Percentiles rank a stretch among this genome's conserved stretches.
Evolutionary conservation across 1,140 invertebrate genomes (phyloP).

Genomic region (Streblospio benedicti): DNA sequence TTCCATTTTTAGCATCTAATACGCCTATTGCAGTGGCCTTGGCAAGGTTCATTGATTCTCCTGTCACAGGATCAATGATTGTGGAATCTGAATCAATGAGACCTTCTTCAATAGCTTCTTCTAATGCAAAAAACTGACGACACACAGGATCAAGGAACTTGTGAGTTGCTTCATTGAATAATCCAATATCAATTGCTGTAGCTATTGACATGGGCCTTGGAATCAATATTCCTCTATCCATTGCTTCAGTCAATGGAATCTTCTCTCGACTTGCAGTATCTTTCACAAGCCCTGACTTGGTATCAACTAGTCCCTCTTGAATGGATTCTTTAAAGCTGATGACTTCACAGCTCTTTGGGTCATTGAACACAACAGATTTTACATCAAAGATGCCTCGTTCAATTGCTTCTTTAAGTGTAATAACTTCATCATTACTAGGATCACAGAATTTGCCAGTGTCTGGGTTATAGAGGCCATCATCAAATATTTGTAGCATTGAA

Average conservation of each 20-base stretch:
- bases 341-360: slow-evolving; percentile 21
- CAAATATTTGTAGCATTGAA: slow-evolving; percentile 13
- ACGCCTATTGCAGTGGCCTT: slow-evolving; percentile 13
- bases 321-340: slow-evolving; percentile 55
- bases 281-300: slow-evolving; percentile 63
- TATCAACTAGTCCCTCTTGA: slow-evolving; percentile 61
- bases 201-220: slow-evolving; percentile 62
- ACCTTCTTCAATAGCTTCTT: slow-evolving; percentile 60
- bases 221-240: slow-evolving; percentile 16
- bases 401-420: slow-evolving; percentile 77
- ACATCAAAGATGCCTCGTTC: slow-evolving; percentile 57
- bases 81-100: slow-evolving; percentile 1
- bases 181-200: slow-evolving; percentile 70
- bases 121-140: slow-evolving; percentile 65
- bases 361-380: slow-evolving; percentile 17
- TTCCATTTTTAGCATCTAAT: slow-evolving; percentile 15
- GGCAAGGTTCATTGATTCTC: slow-evolving; percentile 14
- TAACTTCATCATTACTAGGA: slow-evolving; percentile 60
- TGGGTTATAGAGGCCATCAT: slow-evolving; percentile 13
- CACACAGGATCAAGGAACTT: slow-evolving; percentile 66
- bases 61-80: slow-evolving; percentile 16
- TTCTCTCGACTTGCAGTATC: slow-evolving; percentile 67
- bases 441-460: slow-evolving; percentile 60
- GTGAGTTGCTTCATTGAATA: slow-evolving; percentile 68
- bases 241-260: slow-evolving; percentile 63